These are phyloP conservation scores for Myodes glareolus DNA, from an alignment of 2,113 vertebrate species.

Conservation along the genomic window DNA sequence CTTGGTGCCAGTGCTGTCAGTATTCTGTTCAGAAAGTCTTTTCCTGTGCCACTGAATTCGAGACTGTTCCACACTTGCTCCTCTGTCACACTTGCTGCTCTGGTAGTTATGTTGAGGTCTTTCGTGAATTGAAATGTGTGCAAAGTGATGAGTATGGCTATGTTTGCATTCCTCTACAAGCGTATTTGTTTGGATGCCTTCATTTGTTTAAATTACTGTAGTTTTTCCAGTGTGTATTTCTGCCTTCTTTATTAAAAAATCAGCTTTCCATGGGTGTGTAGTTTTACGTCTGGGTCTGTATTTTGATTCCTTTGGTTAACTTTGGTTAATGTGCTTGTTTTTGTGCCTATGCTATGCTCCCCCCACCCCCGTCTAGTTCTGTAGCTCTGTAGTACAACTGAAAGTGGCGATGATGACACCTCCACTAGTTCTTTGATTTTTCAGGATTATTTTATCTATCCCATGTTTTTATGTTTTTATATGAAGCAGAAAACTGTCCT, in stretches of 20 bases:
- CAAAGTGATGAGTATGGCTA: neutral
- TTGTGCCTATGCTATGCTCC: rapidly evolving
- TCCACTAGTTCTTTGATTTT: neutral
- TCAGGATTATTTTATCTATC: neutral
- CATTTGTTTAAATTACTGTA: neutral
- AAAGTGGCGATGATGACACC: neutral
- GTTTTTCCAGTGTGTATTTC: neutral
- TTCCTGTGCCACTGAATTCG: neutral
- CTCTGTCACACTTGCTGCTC: too few relatives aligned
- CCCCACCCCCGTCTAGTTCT: neutral
- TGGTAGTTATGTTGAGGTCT: neutral
- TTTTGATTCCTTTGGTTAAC: neutral
- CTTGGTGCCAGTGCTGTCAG: neutral
- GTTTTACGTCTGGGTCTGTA: neutral
- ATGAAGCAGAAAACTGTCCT: neutral
- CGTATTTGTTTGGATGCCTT: too few relatives aligned
- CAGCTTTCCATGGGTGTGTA: neutral
- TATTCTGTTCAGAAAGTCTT: neutral
- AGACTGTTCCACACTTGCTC: neutral
- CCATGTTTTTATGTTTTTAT: neutral
- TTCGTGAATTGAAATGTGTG: neutral
- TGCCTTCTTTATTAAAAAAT: neutral
- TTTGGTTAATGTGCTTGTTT: neutral
- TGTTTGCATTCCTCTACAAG: neutral
- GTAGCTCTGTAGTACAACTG: neutral